A percentile compares a stretch with the other conserved stretches of the same genome.
Evolutionary conservation across 2,113 vertebrate genomes (phyloP).

Genomic region (Tapirus terrestris): DNA sequence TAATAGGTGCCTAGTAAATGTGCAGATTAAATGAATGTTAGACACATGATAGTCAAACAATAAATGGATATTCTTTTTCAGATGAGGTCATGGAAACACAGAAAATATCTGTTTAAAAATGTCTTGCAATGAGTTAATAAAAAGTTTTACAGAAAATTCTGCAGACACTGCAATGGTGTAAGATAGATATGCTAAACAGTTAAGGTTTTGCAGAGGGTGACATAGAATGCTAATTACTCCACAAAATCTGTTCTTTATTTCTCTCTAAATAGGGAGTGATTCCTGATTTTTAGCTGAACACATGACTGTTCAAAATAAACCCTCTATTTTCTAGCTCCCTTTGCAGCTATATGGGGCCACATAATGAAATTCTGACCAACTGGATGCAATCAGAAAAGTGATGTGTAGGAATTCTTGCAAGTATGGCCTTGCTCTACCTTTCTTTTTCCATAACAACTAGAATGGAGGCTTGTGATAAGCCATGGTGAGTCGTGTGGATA

Average conservation of each 20-base stretch:
- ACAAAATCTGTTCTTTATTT: background rate
- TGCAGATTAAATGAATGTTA: background rate
- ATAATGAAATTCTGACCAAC: background rate
- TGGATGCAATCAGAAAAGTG: background rate
- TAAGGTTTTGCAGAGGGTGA: background rate
- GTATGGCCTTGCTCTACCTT: background rate
- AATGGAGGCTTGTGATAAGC: background rate
- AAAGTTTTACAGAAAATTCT: background rate
- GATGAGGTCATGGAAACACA: background rate
- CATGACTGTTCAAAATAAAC: background rate
- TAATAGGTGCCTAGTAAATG: too few species aligned
- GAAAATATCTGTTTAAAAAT: background rate
- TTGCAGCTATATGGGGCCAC: rapidly evolving
- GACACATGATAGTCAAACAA: background rate
- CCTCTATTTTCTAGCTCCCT: background rate
- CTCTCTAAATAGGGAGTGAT: background rate
- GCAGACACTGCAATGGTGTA: background rate
- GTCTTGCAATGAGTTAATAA: background rate
- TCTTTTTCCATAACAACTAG: too few species aligned
- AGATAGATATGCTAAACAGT: background rate
- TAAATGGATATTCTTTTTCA: background rate
- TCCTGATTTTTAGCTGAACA: background rate
- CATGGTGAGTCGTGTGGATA: rapidly evolving
- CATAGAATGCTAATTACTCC: background rate
- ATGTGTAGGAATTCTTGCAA: background rate